Evolutionary conservation across 2,797 vertebrate genomes (phyloP), one percentile per base, ranked within the genome.

Genomic region (Cichlasoma orientale): DNA sequence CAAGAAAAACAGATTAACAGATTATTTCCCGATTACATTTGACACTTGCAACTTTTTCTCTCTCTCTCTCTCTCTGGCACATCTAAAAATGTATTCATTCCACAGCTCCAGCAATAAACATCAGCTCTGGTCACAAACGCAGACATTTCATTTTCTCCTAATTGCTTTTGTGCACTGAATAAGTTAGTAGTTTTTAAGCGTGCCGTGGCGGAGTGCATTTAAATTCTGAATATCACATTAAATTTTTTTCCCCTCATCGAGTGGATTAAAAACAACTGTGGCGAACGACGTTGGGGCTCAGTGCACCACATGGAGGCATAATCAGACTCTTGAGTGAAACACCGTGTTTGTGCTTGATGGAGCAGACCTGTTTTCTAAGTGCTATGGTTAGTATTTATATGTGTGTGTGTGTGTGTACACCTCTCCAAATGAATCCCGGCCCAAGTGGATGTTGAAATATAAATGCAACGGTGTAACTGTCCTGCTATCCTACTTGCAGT

Each of bases 371-470:
- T 74, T 82, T 83, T 79, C 23, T 79, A 54, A 83, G 78, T 80
- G 82, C 72, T 77, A 10, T 53, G 55, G 78, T 82, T 88, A 52
- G 82, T 73, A 36, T 84, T 79, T 77, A 7, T 81, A 57, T 81
- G 72, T 83, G 80, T 72, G 41, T 57, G 57, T 33, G 50, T 74
- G 72, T 31, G 9, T 74, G 58, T 33, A 47, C 72, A 70, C 68
- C 23, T 68, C 36, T 72, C 41, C 7, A 69, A 86, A 76, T 69
- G 79, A 77, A 82, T 77, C 77, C 86, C 74, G 66, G 63, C 56
- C 79, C 77, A 84, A 88, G 86, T 86, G 79, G 74, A 83, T 89
- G 79, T 44, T 91, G 79, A 92, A 90, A 90, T 89, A 92, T 91
- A 76, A 88, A 93, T 89, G 82, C 47, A 13, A 13, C 36, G 77